Conservation (phyloP, 2,888 invertebrate genomes). For the Bhutanitis thaidina region DNA sequence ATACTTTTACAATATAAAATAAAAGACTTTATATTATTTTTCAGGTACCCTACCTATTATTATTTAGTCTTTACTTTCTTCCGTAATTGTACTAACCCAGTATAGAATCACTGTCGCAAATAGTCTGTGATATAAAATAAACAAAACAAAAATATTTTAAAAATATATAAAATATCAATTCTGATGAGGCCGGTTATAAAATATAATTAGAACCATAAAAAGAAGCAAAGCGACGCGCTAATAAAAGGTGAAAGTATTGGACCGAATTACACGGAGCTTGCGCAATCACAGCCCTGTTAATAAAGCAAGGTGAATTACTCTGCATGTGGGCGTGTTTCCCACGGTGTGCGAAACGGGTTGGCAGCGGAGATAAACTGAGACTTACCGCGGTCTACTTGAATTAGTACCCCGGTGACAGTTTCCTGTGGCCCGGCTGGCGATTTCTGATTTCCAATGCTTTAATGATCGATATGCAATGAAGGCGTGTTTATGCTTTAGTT, state of each 20-base stretch:
- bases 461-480: conserved; percentile 25
- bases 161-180: too few relatives aligned
- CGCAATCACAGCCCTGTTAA: conserved; percentile 55
- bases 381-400: conserved; percentile 65
- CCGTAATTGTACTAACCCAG: too few relatives aligned
- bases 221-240: conserved; percentile 6
- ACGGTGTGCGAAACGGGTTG: conserved; percentile 75
- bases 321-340: conserved; percentile 69
- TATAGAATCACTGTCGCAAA: too few relatives aligned
- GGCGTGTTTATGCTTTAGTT: conserved; percentile 19
- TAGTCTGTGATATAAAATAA: too few relatives aligned
- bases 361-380: conserved; percentile 66
- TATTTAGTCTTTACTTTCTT: too few relatives aligned
- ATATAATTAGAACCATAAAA: conserved; percentile 7
- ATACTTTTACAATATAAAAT: too few relatives aligned
- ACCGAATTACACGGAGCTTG: conserved; percentile 25
- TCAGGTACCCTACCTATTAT: too few relatives aligned
- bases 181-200: neutral
- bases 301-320: conserved; percentile 66
- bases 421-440: conserved; percentile 58
- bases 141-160: too few relatives aligned
- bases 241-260: conserved; percentile 30
- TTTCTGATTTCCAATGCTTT: conserved; percentile 39
- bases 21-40: too few relatives aligned
- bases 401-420: conserved; percentile 72